phyloP scores from a whole-genome alignment of 2,113 vertebrate genomes.

The Glareola pratincola region DNA sequence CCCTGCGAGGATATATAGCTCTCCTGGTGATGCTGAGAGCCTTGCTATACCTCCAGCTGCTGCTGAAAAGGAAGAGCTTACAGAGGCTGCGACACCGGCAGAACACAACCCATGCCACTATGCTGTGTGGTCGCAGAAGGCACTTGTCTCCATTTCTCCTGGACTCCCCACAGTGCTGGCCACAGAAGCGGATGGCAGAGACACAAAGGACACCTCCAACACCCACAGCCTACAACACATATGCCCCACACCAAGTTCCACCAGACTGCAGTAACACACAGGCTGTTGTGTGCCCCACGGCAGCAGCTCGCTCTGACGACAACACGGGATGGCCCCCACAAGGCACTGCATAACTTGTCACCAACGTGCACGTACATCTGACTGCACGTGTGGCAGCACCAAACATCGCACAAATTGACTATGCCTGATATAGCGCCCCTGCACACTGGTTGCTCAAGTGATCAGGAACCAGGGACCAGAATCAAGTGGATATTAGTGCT shows the following conservation, averaged over 20 bases:
- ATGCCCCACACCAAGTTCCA: not conserved
- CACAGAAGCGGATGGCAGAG: not conserved
- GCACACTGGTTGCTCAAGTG: not conserved
- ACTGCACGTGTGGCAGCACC: not conserved
- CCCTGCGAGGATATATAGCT: not conserved
- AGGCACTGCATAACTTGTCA: not conserved
- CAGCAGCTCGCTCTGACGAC: not conserved
- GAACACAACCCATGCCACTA: not conserved
- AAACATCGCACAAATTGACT: not conserved
- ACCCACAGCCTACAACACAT: not conserved
- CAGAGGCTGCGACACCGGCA: accelerated
- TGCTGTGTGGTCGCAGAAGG: not conserved
- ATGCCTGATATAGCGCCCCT: not conserved
- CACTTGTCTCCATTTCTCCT: not conserved
- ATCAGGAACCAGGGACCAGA: not conserved
- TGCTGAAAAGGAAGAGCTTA: not conserved
- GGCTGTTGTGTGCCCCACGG: accelerated
- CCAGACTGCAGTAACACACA: not conserved
- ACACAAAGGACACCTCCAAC: not conserved
- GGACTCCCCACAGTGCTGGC: not conserved
- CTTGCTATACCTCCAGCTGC: not conserved
- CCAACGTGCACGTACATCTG: not conserved
- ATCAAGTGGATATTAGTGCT: not conserved
- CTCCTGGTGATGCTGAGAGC: not conserved
- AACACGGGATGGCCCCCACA: not conserved